A percentile compares a stretch with the other conserved stretches of the same genome.
These are phyloP conservation scores for Hippocampus kuda DNA, from an alignment of 2,797 vertebrate species.

Conservation along the genomic window DNA sequence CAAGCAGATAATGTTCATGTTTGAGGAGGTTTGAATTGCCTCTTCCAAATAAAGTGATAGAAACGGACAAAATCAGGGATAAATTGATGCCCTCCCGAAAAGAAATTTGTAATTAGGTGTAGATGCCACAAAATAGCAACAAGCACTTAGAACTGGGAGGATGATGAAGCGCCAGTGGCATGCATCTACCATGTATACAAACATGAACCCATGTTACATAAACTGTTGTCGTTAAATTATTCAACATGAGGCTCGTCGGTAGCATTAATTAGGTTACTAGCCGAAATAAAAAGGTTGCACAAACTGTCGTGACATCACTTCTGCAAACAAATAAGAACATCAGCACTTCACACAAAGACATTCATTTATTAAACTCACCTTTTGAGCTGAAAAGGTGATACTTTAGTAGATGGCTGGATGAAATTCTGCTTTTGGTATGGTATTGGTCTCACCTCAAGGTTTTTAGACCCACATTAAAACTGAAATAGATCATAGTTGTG, in stretches of 20 bases:
- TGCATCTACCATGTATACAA: not conserved
- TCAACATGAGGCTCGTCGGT: not conserved
- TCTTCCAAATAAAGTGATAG: not conserved
- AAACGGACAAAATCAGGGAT: not conserved
- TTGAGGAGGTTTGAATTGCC: not conserved
- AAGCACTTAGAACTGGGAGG: not conserved
- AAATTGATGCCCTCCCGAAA: not conserved
- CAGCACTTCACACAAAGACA: not conserved
- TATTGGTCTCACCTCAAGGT: not conserved
- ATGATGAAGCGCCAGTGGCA: not conserved
- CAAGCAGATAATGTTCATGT: not conserved
- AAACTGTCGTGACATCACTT: not conserved
- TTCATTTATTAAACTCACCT: not conserved
- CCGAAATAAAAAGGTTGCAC: not conserved
- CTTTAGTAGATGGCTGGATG: not conserved
- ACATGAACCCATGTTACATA: not conserved
- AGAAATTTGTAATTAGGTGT: not conserved
- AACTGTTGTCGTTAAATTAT: not conserved
- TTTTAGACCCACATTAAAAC: not conserved
- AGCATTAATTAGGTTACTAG: not conserved
- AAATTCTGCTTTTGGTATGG: not conserved
- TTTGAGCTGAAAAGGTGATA: not conserved
- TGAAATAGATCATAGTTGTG: slow-evolving; percentile 13
- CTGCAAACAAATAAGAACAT: not conserved
- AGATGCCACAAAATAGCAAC: not conserved